These are phyloP conservation scores for Mixornis gularis DNA, from an alignment of 2,113 vertebrate genomes.

Conservation along the genomic window DNA sequence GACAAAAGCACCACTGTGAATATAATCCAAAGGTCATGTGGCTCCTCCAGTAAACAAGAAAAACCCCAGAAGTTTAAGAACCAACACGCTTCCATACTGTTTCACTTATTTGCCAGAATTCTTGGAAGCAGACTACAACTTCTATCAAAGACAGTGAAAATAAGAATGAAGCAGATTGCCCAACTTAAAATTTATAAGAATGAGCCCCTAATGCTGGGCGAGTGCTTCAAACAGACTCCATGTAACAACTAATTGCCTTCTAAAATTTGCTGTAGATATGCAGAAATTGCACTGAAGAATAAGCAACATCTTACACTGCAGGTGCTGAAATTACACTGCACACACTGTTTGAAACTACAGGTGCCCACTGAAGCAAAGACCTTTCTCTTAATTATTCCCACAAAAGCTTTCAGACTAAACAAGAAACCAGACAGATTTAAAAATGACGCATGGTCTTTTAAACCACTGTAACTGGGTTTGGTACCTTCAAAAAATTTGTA, in stretches of 20 bases:
- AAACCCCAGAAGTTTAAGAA: neutral
- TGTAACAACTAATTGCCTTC: neutral
- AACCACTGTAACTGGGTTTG: neutral
- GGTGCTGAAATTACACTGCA: neutral
- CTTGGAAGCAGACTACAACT: neutral
- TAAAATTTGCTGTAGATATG: neutral
- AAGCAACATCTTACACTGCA: neutral
- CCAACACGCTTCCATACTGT: neutral
- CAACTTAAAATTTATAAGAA: neutral
- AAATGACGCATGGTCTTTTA: neutral
- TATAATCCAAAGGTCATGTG: neutral
- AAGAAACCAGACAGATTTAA: neutral
- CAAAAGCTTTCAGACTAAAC: neutral
- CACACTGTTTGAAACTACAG: neutral
- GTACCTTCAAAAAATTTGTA: neutral
- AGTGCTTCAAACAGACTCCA: neutral
- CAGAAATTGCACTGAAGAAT: neutral
- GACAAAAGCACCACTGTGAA: constrained; percentile 19
- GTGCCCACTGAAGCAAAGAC: neutral
- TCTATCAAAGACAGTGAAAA: neutral
- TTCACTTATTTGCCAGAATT: constrained; percentile 30
- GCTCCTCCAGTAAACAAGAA: constrained; percentile 11
- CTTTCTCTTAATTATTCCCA: neutral
- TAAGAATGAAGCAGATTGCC: neutral
- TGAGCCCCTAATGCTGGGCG: neutral